phyloP scores from a whole-genome alignment of 1,140 invertebrate genomes.

The Mercenaria mercenaria region DNA sequence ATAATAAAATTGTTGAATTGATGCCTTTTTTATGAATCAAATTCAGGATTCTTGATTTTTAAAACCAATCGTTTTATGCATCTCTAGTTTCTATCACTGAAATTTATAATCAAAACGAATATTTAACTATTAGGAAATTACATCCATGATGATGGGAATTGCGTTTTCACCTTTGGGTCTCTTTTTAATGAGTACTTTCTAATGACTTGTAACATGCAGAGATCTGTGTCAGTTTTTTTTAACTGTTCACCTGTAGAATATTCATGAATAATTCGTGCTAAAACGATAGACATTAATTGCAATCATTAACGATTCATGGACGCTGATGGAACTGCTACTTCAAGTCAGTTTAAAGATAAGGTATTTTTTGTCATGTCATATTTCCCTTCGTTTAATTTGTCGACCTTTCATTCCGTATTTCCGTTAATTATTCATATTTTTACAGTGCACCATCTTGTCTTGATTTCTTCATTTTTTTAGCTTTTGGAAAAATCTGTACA shows the following conservation, averaged over 20 bases:
- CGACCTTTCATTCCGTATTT: too few species aligned
- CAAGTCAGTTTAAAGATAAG: not conserved
- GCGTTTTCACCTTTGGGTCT: not conserved
- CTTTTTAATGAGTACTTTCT: not conserved
- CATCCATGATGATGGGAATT: not conserved
- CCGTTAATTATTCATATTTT: too few species aligned
- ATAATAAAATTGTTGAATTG: not conserved
- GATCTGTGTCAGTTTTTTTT: not conserved
- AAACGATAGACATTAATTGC: not conserved
- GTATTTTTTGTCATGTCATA: too few species aligned
- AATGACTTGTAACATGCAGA: not conserved
- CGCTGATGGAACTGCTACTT: not conserved
- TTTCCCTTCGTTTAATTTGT: too few species aligned
- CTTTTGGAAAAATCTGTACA: too few species aligned
- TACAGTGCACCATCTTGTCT: too few species aligned
- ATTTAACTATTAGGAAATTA: not conserved
- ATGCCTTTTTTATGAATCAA: slow-evolving; percentile 26
- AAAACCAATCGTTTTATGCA: not conserved
- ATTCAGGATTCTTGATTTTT: not conserved
- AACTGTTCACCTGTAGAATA: not conserved
- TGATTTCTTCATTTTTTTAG: too few species aligned
- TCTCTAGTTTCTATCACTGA: not conserved
- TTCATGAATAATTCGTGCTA: slow-evolving; percentile 2
- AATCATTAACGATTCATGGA: not conserved
- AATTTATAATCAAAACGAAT: not conserved